These are phyloP conservation scores for Epizoanthus rinbou DNA, from an alignment of 92 coral and sea anemone genomes.

Conservation along the genomic window DNA sequence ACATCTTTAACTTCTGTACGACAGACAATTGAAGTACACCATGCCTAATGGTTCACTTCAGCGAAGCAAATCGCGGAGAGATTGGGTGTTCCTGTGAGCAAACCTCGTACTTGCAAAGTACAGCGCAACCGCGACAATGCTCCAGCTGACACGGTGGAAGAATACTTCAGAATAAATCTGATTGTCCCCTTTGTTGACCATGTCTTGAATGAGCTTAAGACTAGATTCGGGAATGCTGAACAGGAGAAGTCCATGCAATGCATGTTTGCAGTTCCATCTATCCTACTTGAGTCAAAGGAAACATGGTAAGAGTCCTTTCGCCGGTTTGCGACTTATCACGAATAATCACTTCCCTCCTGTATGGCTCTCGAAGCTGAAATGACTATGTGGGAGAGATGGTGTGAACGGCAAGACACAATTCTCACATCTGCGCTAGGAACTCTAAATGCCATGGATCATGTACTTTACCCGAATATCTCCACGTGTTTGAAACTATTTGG, in stretches of 20 bases:
- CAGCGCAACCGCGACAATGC: slow-evolving; percentile 46
- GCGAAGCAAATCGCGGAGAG: slow-evolving; percentile 24
- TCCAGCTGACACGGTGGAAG: slow-evolving; percentile 48
- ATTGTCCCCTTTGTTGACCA: slow-evolving; percentile 41
- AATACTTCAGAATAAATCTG: slow-evolving; percentile 43
- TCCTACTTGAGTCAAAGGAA: slow-evolving; percentile 38
- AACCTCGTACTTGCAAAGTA: slow-evolving; percentile 37
- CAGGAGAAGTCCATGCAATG: slow-evolving; percentile 44
- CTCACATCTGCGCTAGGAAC: slow-evolving; percentile 30
- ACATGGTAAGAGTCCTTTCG: slow-evolving; percentile 45
- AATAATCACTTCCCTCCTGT: slow-evolving; percentile 40
- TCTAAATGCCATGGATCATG: slow-evolving; percentile 40
- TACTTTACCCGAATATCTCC: slow-evolving; percentile 40
- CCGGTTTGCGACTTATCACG: slow-evolving; percentile 34
- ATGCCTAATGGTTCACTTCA: too few relatives aligned
- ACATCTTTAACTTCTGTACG: slow-evolving; percentile 42
- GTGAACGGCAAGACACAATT: slow-evolving; percentile 39
- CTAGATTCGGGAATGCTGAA: slow-evolving; percentile 34
- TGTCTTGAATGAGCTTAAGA: slow-evolving; percentile 28
- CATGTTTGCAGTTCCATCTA: slow-evolving; percentile 37
- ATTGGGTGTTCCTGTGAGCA: slow-evolving; percentile 24
- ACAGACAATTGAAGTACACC: slow-evolving; percentile 48
- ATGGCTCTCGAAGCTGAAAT: slow-evolving; percentile 42
- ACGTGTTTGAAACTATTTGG: slow-evolving; percentile 45
- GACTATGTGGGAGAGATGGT: slow-evolving; percentile 46